Base-by-base conservation (phyloP, 2,113 vertebrate genomes). In the Promerops cafer region DNA sequence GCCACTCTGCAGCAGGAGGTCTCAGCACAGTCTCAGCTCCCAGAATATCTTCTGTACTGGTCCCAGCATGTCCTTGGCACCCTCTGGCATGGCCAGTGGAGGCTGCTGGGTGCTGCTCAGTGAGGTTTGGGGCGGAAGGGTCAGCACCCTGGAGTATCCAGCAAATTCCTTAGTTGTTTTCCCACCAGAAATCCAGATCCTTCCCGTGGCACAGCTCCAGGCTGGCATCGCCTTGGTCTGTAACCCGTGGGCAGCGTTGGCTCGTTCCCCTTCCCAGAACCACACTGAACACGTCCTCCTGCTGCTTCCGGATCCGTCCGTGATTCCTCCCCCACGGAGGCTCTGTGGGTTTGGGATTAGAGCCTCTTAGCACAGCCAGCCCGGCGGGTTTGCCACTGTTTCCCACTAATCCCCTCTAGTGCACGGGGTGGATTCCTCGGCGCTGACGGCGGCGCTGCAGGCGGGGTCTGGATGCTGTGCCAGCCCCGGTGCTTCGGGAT, bases 251-350 rank as follows among this genome's bases (percentile, higher is more conserved):
- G 85, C 63, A 47, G 59, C 0, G 0, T 1, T 65, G 68, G 45
- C 63, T 84, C 21, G 0, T 33, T 50, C 26, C 1, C 1, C 11
- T 76, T 65, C 18, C 35, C 40, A 30, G 64, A 61, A 54, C 35
- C 35, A 3, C 39, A 1, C n/a, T 16, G 61, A 35, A 3, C 47
- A 6, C 1, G 0, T 17, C 4, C 53, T 18, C 4, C n/a, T 39
- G 5, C 16, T 3, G 40, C 0, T 30, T 13, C 4, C 0, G 7
- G 53, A 4, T 35, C 0, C 1, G 15, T 6, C 52, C 6, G 1
- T 13, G 74, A 5, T n/a, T 61, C 74, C 64, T 28, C 24, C 64
- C 57, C 2, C 49, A 0, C 4, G 44, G 35, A 8, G 50, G 37
- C 82, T 23, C 27, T 0, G 0, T 39, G 81, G 50, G 77, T 31